Conservation (phyloP, 2,797 vertebrate species). For the Molossus alvarezi region DNA sequence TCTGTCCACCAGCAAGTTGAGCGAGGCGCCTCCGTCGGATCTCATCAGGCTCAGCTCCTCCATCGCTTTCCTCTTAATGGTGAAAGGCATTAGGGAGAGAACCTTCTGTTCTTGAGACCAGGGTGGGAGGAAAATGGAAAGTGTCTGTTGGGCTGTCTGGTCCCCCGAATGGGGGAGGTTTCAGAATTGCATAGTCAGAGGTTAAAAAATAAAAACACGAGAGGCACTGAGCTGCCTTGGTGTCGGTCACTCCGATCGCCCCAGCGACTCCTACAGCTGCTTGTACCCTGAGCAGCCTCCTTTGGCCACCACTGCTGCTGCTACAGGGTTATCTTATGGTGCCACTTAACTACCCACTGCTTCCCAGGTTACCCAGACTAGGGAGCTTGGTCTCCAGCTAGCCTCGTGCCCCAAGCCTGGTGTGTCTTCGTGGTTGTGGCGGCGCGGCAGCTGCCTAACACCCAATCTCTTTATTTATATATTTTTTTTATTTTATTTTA, state of each 20-base stretch:
- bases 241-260: slow-evolving; percentile 65
- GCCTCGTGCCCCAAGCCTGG: slow-evolving; percentile 73
- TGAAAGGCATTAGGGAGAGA: slow-evolving; percentile 89
- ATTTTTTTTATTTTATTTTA: too few relatives aligned
- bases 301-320: slow-evolving; percentile 64
- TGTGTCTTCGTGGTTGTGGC: slow-evolving; percentile 55
- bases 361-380: slow-evolving; percentile 67
- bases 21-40: slow-evolving; percentile 98
- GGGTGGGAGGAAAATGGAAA: slow-evolving; percentile 81
- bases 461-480: too few relatives aligned
- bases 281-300: slow-evolving; percentile 41
- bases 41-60: slow-evolving; percentile 99
- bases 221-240: slow-evolving; percentile 74
- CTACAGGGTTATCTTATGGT: slow-evolving; percentile 59
- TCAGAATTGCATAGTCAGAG: slow-evolving; percentile 92
- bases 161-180: slow-evolving; percentile 83
- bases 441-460: slow-evolving; percentile 85
- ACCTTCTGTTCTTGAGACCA: slow-evolving; percentile 78
- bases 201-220: slow-evolving; percentile 83
- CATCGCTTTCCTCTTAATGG: slow-evolving; percentile 97
- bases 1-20: slow-evolving; percentile 96
- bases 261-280: slow-evolving; percentile 32
- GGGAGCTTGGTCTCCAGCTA: slow-evolving; percentile 67
- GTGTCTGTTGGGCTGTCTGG: slow-evolving; percentile 84
- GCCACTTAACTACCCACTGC: slow-evolving; percentile 71